Evolutionary conservation across 2,888 invertebrate genomes (phyloP), one percentile per base, ranked within the genome.

Genomic region (Homarus gammarus): DNA sequence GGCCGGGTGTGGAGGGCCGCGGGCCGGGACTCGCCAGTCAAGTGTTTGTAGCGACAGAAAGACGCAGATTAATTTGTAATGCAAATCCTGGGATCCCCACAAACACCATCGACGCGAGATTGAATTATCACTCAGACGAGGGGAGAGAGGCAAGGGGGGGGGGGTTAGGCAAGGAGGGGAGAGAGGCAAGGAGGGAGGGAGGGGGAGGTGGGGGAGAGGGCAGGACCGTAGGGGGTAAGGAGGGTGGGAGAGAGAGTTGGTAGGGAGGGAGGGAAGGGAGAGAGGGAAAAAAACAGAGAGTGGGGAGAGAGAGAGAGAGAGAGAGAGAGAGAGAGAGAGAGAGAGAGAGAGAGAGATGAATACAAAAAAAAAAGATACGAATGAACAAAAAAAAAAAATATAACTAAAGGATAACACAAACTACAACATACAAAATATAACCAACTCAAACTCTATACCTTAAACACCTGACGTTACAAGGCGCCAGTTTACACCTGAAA

Each of bases 41-140:
- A 64, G 64, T 64, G 64, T 27, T 64, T 64, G 64, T 27, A 64
- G 27, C n/a, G 31, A 64, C 64, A 64, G 64, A 31, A 64, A 64
- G 64, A 31, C n/a, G 31, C 31, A 27, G 27, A n/a, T 27, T 64
- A n/a, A 31, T n/a, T n/a, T n/a, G 64, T n/a, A 31, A 64, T 64
- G 64, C 31, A 64, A 64, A 64, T 64, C 31, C 31, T 64, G 64
- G 31, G 64, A 64, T n/a, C 27, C 64, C n/a, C n/a, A n/a, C n/a
- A n/a, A n/a, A n/a, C n/a, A n/a, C n/a, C n/a, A n/a, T n/a, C n/a
- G n/a, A n/a, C n/a, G n/a, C n/a, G n/a, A n/a, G n/a, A n/a, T n/a
- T n/a, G n/a, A n/a, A n/a, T n/a, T n/a, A n/a, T n/a, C n/a, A n/a
- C n/a, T n/a, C n/a, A 15, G 61, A 64, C 27, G 31, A 51, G 51